Conservation (phyloP, 2,797 vertebrate species). For the Xenopus petersii region DNA sequence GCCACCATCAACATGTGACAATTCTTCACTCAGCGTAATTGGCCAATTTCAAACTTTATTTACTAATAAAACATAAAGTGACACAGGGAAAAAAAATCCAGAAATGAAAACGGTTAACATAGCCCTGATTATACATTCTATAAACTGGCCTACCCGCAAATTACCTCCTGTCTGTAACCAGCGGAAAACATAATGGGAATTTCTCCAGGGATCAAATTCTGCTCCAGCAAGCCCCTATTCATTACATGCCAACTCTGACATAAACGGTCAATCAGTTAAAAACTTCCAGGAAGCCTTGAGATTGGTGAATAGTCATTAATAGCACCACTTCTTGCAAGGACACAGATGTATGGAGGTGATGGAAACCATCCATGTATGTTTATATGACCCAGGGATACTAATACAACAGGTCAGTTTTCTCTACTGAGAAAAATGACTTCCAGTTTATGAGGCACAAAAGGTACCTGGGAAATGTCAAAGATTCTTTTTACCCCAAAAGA, state of each 20-base stretch:
- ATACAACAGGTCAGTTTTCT: no score
- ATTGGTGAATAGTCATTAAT: conserved; percentile 5
- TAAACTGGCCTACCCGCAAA: conserved; percentile 14
- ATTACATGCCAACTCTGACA: conserved; percentile 14
- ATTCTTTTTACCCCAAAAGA: no score
- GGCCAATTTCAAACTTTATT: conserved; percentile 5
- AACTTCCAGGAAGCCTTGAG: conserved; percentile 3
- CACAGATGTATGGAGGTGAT: background rate
- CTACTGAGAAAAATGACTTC: no score
- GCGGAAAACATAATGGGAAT: conserved; percentile 14
- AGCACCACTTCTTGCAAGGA: background rate
- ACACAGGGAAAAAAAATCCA: background rate
- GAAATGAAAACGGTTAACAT: background rate
- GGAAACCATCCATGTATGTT: background rate
- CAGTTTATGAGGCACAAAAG: no score
- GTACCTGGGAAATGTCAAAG: no score
- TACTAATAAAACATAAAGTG: conserved; percentile 24
- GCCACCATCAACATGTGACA: background rate
- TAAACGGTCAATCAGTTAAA: background rate
- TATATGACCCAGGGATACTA: no score
- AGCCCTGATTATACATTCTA: conserved; percentile 5
- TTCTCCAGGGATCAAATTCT: conserved; percentile 1
- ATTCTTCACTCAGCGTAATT: background rate
- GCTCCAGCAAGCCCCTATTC: background rate
- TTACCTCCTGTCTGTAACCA: conserved; percentile 11